These are phyloP conservation scores for Odontocolon sp. DNA, from an alignment of 2,888 invertebrate genomes.

Conservation along the genomic window DNA sequence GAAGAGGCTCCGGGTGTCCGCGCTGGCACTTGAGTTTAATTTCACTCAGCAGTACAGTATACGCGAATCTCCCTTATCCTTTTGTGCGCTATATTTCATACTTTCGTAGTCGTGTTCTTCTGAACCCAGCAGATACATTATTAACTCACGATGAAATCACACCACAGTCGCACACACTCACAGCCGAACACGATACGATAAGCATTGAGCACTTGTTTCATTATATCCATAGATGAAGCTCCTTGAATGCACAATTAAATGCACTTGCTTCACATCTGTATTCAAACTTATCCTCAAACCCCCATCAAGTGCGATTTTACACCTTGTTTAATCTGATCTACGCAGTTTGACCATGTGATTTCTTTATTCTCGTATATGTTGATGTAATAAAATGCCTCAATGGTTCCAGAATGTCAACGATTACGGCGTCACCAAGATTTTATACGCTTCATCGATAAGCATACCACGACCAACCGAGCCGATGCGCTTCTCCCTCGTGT, in stretches of 20 bases:
- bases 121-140: constrained; percentile 3
- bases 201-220: constrained; percentile 48
- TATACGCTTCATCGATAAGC: constrained; percentile 53
- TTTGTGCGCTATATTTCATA: too few species aligned
- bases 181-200: constrained; percentile 10
- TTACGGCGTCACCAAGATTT: constrained; percentile 50
- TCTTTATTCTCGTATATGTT: constrained; percentile 22
- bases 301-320: not conserved
- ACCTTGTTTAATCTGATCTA: not conserved
- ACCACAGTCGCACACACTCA: constrained; percentile 4
- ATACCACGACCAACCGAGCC: constrained; percentile 15
- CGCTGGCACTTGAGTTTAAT: constrained; percentile 53
- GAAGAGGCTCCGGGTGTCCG: constrained; percentile 42
- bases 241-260: constrained; percentile 31
- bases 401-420: constrained; percentile 2
- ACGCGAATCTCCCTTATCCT: constrained; percentile 26
- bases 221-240: constrained; percentile 12
- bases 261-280: not conserved
- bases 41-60: constrained; percentile 40
- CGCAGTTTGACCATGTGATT: not conserved
- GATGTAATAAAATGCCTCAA: not conserved
- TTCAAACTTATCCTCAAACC: not conserved
- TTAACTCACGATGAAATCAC: constrained; percentile 17
- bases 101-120: constrained; percentile 20
- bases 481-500: constrained; percentile 42